Evolutionary conservation across 2,797 vertebrate species (phyloP), one percentile per base, ranked within the genome.

Genomic region (Erethizon dorsatum): DNA sequence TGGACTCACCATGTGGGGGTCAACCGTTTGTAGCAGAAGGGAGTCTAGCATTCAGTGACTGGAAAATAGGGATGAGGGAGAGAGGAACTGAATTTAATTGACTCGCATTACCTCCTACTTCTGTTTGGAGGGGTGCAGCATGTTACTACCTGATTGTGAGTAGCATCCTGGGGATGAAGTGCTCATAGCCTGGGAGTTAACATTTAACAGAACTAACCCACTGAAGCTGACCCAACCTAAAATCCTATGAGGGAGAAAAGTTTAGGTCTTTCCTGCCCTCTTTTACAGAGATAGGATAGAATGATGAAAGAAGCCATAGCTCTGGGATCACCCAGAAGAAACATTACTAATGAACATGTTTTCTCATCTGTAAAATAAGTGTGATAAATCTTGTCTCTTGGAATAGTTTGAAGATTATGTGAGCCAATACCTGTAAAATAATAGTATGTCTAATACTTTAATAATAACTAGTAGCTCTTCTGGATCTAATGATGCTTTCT

Each of bases 401-500:
- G 56, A 37, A 31, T 88, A 88, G 26, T 65, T 71, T 83, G 57
- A 90, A 96, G 59, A 79, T 56, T 54, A 7, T 83, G 37, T 84
- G 77, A 93, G 59, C 75, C 94, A 75, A 75, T 67, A 57, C 22
- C 84, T 94, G 1, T 90, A 59, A 79, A 83, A 33, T 67, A 79
- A 73, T 79, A 67, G 41, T 50, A 61, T 77, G 50, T 71, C 88
- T 92, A 61, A 4, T 75, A 28, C 37, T 24, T 84, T 63, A 54
- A 73, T 37, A 14, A n/a, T 71, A 73, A 94, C 47, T 33, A 89
- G 4, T 71, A 41, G 41, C 84, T 94, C 52, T 88, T 89, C 0
- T 22, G 54, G 89, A 17, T 89, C 97, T 97, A 89, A 97, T 41
- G 54, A 83, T n/a, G 45, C 73, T 98, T 98, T 97, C 98, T 99